Evolutionary conservation across 37 sponge, comb jelly and placozoan species (phyloP).

Genomic region (Agelas oroides): DNA sequence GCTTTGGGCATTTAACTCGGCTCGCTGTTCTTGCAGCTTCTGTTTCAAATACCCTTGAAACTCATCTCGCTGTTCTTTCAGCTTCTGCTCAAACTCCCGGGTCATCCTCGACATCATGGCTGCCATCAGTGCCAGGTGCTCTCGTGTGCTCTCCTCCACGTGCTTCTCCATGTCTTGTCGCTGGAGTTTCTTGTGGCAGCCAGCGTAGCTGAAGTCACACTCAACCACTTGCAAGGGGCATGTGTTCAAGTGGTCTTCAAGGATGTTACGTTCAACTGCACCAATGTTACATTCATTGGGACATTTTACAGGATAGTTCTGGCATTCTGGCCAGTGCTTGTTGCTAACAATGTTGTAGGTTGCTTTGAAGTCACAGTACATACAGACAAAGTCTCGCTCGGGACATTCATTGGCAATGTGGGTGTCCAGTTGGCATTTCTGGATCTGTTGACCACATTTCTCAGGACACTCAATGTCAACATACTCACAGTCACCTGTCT

Average conservation of each 20-base stretch:
- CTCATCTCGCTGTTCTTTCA: background rate
- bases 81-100: background rate
- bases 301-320: background rate
- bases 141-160: no score
- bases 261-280: background rate
- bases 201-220: constrained; percentile 8
- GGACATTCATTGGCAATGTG: constrained; percentile 1
- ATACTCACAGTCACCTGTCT: constrained; percentile 9
- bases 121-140: background rate
- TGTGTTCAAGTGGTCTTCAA: constrained; percentile 9
- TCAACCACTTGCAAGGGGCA: background rate
- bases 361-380: constrained; percentile 1
- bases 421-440: background rate
- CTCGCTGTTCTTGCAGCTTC: no score
- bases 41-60: background rate
- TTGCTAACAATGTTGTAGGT: background rate
- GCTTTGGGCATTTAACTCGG: no score
- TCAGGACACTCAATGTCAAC: constrained; percentile 19
- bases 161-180: background rate
- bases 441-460: constrained; percentile 2
- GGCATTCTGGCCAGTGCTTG: background rate
- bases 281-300: constrained; percentile 8
- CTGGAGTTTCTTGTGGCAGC: background rate
- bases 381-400: background rate
- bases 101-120: background rate